A percentile compares a stretch with the other conserved stretches of the same genome.
Evolutionary conservation across 2,113 vertebrate genomes (phyloP).

Genomic region (Haemorhous mexicanus): DNA sequence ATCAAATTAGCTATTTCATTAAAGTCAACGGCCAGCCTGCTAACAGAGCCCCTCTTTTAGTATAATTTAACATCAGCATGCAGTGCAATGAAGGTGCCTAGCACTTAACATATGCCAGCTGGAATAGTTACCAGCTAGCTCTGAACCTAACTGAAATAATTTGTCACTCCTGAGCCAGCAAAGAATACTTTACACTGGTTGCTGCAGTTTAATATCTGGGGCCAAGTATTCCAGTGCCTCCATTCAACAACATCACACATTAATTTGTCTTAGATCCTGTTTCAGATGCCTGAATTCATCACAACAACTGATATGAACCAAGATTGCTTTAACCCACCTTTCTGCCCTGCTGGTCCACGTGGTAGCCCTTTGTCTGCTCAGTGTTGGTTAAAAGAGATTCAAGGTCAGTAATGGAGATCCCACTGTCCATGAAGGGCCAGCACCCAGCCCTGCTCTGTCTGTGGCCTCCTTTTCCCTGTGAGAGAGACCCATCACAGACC

Average conservation of each 20-base stretch:
- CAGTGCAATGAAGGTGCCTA: not conserved
- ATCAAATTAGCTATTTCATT: slow-evolving; percentile 42
- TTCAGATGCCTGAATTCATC: not conserved
- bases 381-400: not conserved
- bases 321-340: not conserved
- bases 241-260: not conserved
- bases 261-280: not conserved
- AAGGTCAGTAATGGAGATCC: not conserved
- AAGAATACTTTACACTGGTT: not conserved
- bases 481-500: not conserved
- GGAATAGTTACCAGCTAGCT: not conserved
- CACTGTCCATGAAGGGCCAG: not conserved
- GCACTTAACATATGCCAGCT: not conserved
- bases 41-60: not conserved
- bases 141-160: not conserved
- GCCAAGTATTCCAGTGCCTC: not conserved
- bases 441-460: not conserved
- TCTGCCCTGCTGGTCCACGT: not conserved
- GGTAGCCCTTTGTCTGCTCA: not conserved
- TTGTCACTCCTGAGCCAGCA: not conserved
- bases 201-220: not conserved
- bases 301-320: not conserved
- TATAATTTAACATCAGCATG: slow-evolving; percentile 12
- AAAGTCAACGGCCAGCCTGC: slow-evolving; percentile 8
- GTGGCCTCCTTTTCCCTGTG: not conserved